Conservation (phyloP, 1,140 invertebrate genomes). For the Penaeus chinensis region DNA sequence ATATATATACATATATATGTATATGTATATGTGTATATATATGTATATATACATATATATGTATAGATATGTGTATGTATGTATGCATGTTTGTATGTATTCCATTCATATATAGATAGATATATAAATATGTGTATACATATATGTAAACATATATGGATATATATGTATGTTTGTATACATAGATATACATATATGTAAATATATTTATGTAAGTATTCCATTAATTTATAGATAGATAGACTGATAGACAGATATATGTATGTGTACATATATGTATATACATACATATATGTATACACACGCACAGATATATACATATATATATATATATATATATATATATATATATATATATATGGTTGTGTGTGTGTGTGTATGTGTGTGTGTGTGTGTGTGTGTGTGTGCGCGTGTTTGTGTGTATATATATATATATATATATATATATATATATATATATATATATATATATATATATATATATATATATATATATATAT, state of each 20-base stretch:
- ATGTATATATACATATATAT: background rate
- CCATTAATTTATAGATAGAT: background rate
- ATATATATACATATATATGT: constrained; percentile 12
- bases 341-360: background rate
- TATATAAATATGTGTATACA: background rate
- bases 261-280: background rate
- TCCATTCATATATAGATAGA: constrained; percentile 2
- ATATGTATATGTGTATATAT: constrained; percentile 9
- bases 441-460: too few species aligned
- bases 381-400: too few species aligned
- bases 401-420: too few species aligned
- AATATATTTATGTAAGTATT: constrained; percentile 2
- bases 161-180: constrained; percentile 1
- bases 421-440: too few species aligned
- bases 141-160: background rate
- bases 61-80: background rate
- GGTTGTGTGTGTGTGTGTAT: too few species aligned
- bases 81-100: background rate
- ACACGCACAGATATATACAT: background rate
- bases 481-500: too few species aligned
- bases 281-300: constrained; percentile 7
- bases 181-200: background rate
- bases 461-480: too few species aligned
- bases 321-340: constrained; percentile 16
- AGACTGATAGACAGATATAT: too few species aligned